Base-by-base conservation (phyloP, 2,113 vertebrate genomes). In the Eudyptes chrysolophus region DNA sequence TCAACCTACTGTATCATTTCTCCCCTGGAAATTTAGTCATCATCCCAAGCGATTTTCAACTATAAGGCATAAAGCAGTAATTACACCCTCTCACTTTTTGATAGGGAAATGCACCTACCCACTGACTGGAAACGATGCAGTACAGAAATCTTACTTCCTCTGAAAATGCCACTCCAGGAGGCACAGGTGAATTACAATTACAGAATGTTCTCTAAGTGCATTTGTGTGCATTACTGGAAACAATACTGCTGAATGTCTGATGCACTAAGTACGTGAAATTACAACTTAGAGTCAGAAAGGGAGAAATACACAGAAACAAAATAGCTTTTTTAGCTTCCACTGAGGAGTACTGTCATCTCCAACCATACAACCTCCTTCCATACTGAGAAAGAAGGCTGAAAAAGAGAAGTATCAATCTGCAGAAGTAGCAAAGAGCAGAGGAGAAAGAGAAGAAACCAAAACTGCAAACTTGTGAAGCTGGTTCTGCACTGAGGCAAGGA, bases 21-120 rank as follows among this genome's bases (percentile, higher is more conserved):
- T 77, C 16, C 60, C 49, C 70, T 72, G 80, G 80, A 97, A 97
- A 86, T 90, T 44, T 71, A 93, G 83, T 83, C 90, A 96, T 81
- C 77, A 80, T 61, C 57, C 38, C 87, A 91, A 94, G 51, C 36
- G 68, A 84, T 93, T 97, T 92, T 77, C 83, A 94, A 78, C 74
- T 94, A 21, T 10, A 84, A 95, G 42, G 42, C 66, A 89, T 27
- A 79, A 83, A 70, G 89, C 62, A 62, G 62, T 95, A 97, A 95
- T 95, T 87, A 94, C 60, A 79, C 27, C 40, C 66, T 89, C 81
- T 94, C 55, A 70, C 54, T 92, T 92, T 68, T 55, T 89, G 57
- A 72, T 87, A 93, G 42, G 74, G n/a, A 94, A 92, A 76, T 27
- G n/a, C 32, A 92, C 40, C 75, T 93, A 77, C 84, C 61, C 42